phyloP scores from a whole-genome alignment of 53 echinoderm and acorn worm genomes.

The Luidia sarsii region DNA sequence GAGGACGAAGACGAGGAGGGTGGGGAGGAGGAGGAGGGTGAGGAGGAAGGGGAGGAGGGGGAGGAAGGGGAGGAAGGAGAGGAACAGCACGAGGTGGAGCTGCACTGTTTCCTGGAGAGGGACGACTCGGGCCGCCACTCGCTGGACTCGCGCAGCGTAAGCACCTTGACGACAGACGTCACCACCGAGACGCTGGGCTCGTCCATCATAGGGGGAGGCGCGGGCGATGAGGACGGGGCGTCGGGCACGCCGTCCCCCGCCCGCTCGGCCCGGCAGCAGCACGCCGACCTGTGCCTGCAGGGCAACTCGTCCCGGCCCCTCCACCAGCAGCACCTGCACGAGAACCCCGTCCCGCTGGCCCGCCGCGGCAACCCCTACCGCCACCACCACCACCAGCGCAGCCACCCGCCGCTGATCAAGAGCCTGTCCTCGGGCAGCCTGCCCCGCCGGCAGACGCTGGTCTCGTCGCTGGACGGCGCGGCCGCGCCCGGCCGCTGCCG shows the following conservation, averaged over 20 bases:
- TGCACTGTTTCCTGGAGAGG: constrained; percentile 43
- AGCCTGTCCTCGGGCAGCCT: constrained; percentile 46
- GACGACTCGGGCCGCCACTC: constrained; percentile 68
- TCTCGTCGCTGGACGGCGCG: constrained; percentile 46
- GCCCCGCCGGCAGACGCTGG: constrained; percentile 43
- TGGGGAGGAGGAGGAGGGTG: too few species aligned
- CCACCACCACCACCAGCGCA: not conserved
- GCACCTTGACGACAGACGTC: constrained; percentile 38
- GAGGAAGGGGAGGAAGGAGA: too few species aligned
- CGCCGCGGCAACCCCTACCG: too few species aligned
- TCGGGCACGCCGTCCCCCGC: constrained; percentile 35
- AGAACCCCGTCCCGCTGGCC: constrained; percentile 18
- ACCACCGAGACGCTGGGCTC: constrained; percentile 21
- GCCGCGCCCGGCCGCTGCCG: constrained; percentile 47
- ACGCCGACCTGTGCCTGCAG: constrained; percentile 50
- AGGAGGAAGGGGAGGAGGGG: too few species aligned
- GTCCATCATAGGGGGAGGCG: too few species aligned
- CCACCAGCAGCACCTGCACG: constrained; percentile 33
- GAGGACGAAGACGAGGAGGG: too few species aligned
- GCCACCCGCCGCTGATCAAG: constrained; percentile 50
- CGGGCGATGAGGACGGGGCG: not conserved
- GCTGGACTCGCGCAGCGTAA: constrained; percentile 44
- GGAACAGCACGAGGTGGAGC: constrained; percentile 55
- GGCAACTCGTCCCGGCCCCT: constrained; percentile 18
- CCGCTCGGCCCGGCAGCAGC: constrained; percentile 35